phyloP scores from a whole-genome alignment of 2,113 vertebrate genomes.

The Poeciliopsis prolifica region DNA sequence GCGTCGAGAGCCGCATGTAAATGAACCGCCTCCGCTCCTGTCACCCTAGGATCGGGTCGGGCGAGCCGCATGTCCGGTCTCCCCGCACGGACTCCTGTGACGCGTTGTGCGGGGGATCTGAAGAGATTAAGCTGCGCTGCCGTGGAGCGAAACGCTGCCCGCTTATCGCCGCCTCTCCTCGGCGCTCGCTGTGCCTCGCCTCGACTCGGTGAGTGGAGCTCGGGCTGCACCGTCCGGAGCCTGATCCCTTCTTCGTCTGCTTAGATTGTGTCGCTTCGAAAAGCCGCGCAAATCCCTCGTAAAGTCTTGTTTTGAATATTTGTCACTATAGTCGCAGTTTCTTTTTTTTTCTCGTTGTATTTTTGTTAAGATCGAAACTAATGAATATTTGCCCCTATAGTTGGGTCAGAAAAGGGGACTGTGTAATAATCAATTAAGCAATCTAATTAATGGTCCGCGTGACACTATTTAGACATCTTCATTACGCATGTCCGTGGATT shows the following conservation, averaged over 20 bases:
- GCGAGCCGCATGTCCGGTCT: constrained; percentile 12
- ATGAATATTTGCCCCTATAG: not conserved
- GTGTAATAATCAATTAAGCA: constrained; percentile 46
- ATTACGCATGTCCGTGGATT: constrained; percentile 56
- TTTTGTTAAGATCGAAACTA: not conserved
- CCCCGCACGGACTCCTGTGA: constrained; percentile 22
- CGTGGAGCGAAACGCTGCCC: constrained; percentile 29
- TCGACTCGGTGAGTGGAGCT: constrained; percentile 70
- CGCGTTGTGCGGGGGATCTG: not conserved
- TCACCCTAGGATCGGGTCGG: constrained; percentile 53
- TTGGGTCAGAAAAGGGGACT: constrained; percentile 30
- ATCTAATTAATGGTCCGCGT: constrained; percentile 47
- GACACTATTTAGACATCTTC: constrained; percentile 43
- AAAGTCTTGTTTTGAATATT: not conserved
- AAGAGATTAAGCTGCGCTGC: constrained; percentile 38
- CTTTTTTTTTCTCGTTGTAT: not conserved
- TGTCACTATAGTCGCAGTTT: too few relatives aligned
- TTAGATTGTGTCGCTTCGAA: too few relatives aligned
- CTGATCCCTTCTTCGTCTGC: not conserved
- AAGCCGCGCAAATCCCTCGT: not conserved
- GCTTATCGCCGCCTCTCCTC: constrained; percentile 25
- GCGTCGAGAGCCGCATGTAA: constrained; percentile 67
- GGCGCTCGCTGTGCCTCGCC: constrained; percentile 34
- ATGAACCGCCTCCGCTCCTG: constrained; percentile 51
- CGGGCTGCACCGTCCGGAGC: constrained; percentile 33